phyloP scores from a whole-genome alignment of 2,797 vertebrate genomes.

The Phoebastria nigripes region DNA sequence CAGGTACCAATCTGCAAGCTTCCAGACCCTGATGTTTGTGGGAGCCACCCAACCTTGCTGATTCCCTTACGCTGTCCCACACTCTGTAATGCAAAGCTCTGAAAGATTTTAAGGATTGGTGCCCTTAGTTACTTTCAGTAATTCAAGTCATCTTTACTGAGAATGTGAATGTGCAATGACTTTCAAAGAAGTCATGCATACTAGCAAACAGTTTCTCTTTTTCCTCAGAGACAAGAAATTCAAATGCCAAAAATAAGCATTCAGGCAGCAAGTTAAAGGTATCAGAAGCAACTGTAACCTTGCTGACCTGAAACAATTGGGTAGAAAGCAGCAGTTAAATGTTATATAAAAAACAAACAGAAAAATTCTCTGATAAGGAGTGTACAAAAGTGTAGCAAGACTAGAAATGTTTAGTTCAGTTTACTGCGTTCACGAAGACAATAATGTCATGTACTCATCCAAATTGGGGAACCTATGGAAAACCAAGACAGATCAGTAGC shows the following conservation, averaged over 20 bases:
- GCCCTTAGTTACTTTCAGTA: background rate
- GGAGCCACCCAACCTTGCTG: background rate
- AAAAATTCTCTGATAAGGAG: background rate
- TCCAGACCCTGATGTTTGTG: background rate
- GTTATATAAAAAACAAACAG: background rate
- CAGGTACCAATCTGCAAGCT: background rate
- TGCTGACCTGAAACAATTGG: background rate
- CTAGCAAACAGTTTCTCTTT: background rate
- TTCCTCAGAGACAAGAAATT: background rate
- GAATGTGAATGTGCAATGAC: background rate
- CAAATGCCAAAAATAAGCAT: background rate
- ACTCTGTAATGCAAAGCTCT: background rate
- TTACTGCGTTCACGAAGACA: background rate
- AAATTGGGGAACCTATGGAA: background rate
- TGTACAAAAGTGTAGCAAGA: background rate
- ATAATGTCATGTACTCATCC: background rate
- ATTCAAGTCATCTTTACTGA: background rate
- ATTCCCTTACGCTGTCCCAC: background rate
- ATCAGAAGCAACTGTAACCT: background rate
- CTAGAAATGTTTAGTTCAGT: background rate
- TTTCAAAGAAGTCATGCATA: background rate
- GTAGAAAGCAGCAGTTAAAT: background rate
- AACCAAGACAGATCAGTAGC: background rate
- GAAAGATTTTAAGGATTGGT: background rate
- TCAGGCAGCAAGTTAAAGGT: background rate